Percentiles rank a stretch among this genome's conserved stretches.
These are phyloP conservation scores for Prinia subflava DNA, from an alignment of 2,113 vertebrate species.

Conservation along the genomic window DNA sequence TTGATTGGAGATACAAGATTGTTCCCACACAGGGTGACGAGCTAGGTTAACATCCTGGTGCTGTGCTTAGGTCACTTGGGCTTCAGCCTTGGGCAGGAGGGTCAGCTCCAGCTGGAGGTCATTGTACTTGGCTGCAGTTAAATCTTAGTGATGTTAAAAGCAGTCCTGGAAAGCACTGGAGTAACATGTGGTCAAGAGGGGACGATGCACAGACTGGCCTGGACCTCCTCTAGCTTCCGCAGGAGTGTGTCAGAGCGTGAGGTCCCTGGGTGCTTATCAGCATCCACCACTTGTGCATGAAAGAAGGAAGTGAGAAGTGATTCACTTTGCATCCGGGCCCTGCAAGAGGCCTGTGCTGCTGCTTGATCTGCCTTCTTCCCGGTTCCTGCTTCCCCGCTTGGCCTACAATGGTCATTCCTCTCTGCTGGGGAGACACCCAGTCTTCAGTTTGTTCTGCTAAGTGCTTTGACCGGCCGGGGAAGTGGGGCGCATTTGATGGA, in stretches of 20 bases:
- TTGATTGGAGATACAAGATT: background rate
- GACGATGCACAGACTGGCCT: background rate
- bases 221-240: background rate
- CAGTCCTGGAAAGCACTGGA: background rate
- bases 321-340: background rate
- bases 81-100: background rate
- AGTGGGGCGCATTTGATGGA: background rate
- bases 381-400: rapidly evolving
- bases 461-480: rapidly evolving
- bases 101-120: background rate
- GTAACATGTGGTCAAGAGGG: background rate
- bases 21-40: background rate
- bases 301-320: background rate
- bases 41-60: background rate
- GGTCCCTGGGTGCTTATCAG: background rate
- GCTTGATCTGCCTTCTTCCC: background rate
- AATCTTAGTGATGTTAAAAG: slow-evolving; percentile 1
- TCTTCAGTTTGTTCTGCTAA: background rate
- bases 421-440: background rate
- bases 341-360: background rate
- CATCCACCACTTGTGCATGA: background rate
- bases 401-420: rapidly evolving
- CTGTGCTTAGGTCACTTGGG: background rate
- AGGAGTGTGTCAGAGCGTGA: background rate
- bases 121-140: background rate